phyloP scores from a whole-genome alignment of 1,140 invertebrate species.

The Helicorthomorpha holstii region DNA sequence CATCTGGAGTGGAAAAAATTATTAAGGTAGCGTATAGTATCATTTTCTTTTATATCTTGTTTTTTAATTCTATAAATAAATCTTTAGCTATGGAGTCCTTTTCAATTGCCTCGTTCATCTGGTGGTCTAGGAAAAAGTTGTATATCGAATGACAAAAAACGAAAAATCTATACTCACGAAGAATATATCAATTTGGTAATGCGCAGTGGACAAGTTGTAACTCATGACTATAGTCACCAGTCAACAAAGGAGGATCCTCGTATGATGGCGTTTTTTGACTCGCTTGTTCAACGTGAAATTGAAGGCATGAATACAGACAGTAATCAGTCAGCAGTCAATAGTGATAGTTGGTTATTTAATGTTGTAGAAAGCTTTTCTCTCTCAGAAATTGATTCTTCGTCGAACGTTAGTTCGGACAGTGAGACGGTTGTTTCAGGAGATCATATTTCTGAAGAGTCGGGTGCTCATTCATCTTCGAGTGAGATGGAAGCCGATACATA shows the following conservation, averaged over 20 bases:
- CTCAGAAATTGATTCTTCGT: conserved; percentile 9
- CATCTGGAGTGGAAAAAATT: conserved; percentile 89
- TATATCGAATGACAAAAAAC: conserved; percentile 35
- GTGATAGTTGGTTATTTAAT: conserved; percentile 6
- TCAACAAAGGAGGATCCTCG: conserved; percentile 74
- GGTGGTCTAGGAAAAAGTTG: conserved; percentile 29
- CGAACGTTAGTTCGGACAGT: conserved; percentile 11
- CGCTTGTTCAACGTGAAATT: conserved; percentile 72
- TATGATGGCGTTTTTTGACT: conserved; percentile 95
- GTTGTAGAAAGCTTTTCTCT: conserved; percentile 1
- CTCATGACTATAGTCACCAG: conserved; percentile 46
- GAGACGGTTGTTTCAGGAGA: no score
- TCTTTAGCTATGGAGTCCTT: conserved; percentile 55
- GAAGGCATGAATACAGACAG: conserved; percentile 34
- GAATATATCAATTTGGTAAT: conserved; percentile 70
- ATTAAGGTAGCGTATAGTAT: conserved; percentile 46
- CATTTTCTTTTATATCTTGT: background rate
- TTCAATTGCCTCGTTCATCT: conserved; percentile 40
- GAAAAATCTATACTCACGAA: conserved; percentile 65
- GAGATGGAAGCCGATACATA: no score
- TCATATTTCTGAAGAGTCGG: no score
- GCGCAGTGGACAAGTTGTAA: conserved; percentile 45
- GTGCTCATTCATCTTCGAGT: no score
- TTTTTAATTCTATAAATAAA: background rate
- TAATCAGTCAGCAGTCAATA: conserved; percentile 6